These are phyloP conservation scores for Nematostella vectensis DNA, from an alignment of 92 coral and sea anemone species.

Conservation along the genomic window DNA sequence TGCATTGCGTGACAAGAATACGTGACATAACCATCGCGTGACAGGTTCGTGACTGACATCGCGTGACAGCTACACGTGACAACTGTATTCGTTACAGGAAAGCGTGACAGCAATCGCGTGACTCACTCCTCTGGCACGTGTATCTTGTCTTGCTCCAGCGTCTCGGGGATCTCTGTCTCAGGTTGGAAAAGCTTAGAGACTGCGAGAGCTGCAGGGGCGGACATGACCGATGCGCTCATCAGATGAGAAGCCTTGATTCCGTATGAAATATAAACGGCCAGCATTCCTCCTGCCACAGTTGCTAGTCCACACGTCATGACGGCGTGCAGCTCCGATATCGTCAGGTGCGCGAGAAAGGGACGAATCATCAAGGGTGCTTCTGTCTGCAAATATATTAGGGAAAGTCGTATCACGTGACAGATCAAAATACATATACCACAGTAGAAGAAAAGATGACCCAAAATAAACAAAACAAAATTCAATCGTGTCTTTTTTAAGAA, in stretches of 20 bases:
- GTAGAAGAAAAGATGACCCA: too few species aligned
- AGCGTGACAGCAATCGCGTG: too few species aligned
- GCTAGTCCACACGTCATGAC: conserved; percentile 99
- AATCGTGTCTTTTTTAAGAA: too few species aligned
- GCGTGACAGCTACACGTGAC: too few species aligned
- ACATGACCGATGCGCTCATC: conserved; percentile 94
- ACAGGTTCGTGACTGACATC: too few species aligned
- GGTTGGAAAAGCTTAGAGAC: conserved; percentile 88
- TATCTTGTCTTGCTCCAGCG: conserved; percentile 7
- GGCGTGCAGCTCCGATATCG: conserved; percentile 90
- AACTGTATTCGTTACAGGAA: too few species aligned
- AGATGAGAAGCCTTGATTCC: conserved; percentile 82
- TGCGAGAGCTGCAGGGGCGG: conserved; percentile 96
- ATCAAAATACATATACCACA: too few species aligned
- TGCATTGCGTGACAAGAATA: too few species aligned
- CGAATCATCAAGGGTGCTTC: conserved; percentile 86
- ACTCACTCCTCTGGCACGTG: not conserved
- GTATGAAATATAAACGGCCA: conserved; percentile 75
- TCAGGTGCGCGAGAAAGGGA: conserved; percentile 73
- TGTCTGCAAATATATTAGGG: conserved; percentile 51
- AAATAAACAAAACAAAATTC: too few species aligned
- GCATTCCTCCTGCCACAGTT: conserved; percentile 84
- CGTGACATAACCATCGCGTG: too few species aligned
- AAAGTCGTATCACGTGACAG: not conserved
- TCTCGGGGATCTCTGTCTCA: conserved; percentile 82